A percentile compares a stretch with the other conserved stretches of the same genome.
These are phyloP conservation scores for Pyrgus malvae DNA, from an alignment of 2,888 invertebrate species.

Conservation along the genomic window DNA sequence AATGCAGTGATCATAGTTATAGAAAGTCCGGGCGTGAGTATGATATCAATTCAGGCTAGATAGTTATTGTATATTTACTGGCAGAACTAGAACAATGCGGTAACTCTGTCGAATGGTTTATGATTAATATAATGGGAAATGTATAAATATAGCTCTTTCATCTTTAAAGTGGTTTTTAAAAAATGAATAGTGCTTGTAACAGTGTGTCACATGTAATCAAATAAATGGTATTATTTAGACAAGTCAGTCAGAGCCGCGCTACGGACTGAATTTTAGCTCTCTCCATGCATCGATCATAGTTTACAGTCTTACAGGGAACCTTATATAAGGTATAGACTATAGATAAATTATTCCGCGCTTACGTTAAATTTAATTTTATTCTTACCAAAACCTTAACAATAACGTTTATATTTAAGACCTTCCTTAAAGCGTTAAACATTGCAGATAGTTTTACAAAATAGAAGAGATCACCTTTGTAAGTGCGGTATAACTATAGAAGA, in stretches of 20 bases:
- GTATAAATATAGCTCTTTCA: slow-evolving; percentile 20
- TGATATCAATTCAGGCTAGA: neutral
- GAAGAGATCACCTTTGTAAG: neutral
- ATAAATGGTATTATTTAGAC: slow-evolving; percentile 1
- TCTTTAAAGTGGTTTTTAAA: slow-evolving; percentile 24
- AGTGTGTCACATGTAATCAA: slow-evolving; percentile 1
- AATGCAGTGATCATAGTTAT: slow-evolving; percentile 11
- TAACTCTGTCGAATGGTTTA: slow-evolving; percentile 1
- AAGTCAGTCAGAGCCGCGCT: neutral
- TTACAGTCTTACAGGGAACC: too few relatives aligned
- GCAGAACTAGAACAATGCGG: neutral
- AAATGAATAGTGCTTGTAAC: slow-evolving; percentile 24
- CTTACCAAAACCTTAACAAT: too few relatives aligned
- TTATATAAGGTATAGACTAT: too few relatives aligned
- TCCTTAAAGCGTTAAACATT: too few relatives aligned
- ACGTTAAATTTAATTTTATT: too few relatives aligned
- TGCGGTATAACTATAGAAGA: neutral
- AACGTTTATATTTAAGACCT: too few relatives aligned
- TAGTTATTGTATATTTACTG: neutral
- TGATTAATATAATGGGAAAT: slow-evolving; percentile 6
- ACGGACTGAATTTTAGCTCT: too few relatives aligned
- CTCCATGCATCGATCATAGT: too few relatives aligned
- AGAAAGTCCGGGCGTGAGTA: slow-evolving; percentile 5
- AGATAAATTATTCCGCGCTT: too few relatives aligned
- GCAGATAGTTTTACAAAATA: too few relatives aligned